Percentiles rank a stretch among this genome's conserved stretches.
Evolutionary conservation across 2,797 vertebrate genomes (phyloP).

Genomic region (Chiroxiphia lanceolata): DNA sequence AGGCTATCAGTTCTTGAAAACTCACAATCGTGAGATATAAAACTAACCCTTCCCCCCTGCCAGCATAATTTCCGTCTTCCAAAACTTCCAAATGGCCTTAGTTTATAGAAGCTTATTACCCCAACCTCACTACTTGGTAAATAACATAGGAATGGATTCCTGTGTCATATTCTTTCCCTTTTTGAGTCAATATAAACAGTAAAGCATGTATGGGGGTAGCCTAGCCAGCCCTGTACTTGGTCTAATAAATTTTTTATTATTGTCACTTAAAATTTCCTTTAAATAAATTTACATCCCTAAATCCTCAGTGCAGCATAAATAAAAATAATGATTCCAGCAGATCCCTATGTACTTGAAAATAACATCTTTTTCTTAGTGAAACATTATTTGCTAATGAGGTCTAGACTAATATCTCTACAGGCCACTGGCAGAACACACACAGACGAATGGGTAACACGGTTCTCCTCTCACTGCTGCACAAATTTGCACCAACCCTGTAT

Average conservation of each 20-base stretch:
- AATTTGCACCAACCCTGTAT: neutral
- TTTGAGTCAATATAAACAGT: constrained; percentile 60
- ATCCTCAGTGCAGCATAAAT: constrained; percentile 63
- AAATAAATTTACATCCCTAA: constrained; percentile 63
- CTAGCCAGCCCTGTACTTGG: constrained; percentile 59
- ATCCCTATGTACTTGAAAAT: neutral
- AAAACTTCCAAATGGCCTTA: constrained; percentile 69
- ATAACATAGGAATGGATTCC: constrained; percentile 62
- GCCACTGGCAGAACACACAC: neutral
- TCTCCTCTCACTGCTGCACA: neutral
- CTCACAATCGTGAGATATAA: constrained; percentile 73
- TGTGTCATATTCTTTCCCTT: constrained; percentile 66
- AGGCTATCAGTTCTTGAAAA: constrained; percentile 70
- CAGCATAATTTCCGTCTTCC: constrained; percentile 65
- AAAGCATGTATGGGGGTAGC: constrained; percentile 59
- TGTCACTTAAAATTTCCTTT: constrained; percentile 39
- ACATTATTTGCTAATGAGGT: neutral
- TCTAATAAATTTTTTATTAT: constrained; percentile 40
- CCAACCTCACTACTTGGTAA: constrained; percentile 69
- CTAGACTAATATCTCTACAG: neutral
- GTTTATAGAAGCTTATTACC: constrained; percentile 67
- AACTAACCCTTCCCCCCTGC: constrained; percentile 70
- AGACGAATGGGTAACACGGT: neutral
- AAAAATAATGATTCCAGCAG: constrained; percentile 49
- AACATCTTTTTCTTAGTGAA: neutral